Evolutionary conservation across 2,797 vertebrate genomes (phyloP).

Genomic region (Sebastes steindachneri): DNA sequence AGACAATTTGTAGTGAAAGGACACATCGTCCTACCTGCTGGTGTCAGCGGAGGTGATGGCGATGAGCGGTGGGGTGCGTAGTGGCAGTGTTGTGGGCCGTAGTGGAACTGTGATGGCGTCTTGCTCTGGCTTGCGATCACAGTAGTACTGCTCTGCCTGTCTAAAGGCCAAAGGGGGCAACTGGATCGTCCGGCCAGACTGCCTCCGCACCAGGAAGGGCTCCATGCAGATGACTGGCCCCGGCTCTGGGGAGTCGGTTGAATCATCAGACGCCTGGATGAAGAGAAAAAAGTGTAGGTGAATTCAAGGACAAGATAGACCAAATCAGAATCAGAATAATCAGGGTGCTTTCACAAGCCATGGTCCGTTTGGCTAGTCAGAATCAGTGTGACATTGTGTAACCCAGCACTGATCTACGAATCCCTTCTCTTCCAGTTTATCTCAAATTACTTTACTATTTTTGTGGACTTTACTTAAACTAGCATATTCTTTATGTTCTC

Average conservation of each 20-base stretch:
- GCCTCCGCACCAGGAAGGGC: constrained; percentile 89
- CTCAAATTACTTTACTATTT: too few relatives aligned
- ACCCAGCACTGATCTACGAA: too few relatives aligned
- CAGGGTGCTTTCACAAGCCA: neutral
- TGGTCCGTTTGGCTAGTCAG: too few relatives aligned
- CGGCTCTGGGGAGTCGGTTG: constrained; percentile 83
- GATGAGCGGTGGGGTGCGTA: constrained; percentile 91
- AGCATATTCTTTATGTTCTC: too few relatives aligned
- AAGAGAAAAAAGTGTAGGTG: neutral
- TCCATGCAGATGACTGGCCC: constrained; percentile 86
- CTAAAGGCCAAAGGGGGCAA: constrained; percentile 94
- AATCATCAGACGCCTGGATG: constrained; percentile 88
- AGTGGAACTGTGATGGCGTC: constrained; percentile 85
- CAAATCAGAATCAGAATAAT: neutral
- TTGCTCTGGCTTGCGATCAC: constrained; percentile 85
- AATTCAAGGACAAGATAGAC: neutral
- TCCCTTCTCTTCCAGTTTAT: too few relatives aligned
- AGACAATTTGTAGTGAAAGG: neutral
- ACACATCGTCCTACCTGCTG: constrained; percentile 85
- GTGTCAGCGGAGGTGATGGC: constrained; percentile 93
- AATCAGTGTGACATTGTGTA: too few relatives aligned
- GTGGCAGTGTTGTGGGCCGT: constrained; percentile 89
- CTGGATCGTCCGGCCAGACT: constrained; percentile 90
- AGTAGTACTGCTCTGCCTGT: constrained; percentile 92
- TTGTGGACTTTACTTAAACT: too few relatives aligned